Conservation (phyloP, 2,113 vertebrate genomes). For the Athene cunicularia region DNA sequence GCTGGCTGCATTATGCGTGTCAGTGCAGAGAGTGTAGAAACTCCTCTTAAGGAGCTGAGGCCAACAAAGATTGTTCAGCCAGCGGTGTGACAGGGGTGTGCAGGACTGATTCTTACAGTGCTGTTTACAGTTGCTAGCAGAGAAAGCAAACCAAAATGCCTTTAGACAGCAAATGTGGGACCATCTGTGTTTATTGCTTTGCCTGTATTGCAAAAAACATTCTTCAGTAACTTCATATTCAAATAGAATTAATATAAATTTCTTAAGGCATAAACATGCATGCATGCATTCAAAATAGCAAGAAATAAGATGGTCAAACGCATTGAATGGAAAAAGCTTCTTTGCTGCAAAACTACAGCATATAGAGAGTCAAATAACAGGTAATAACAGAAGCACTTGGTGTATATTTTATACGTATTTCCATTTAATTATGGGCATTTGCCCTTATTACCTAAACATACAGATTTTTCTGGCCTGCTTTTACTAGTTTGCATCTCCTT, state of each 20-base stretch:
- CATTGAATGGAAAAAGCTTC: background rate
- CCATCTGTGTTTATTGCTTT: background rate
- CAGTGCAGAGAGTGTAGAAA: background rate
- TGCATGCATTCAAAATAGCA: background rate
- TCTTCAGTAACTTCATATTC: background rate
- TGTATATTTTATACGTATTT: background rate
- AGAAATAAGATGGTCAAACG: background rate
- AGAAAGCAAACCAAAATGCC: background rate
- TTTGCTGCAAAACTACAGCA: background rate
- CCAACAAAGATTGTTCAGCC: background rate
- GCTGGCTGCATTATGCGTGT: background rate
- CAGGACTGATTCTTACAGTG: conserved; percentile 35
- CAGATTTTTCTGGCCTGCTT: background rate
- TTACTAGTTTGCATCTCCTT: background rate
- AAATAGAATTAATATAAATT: background rate
- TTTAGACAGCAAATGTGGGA: background rate
- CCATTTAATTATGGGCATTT: background rate
- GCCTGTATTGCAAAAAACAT: background rate
- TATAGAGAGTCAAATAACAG: background rate
- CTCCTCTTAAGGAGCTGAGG: background rate
- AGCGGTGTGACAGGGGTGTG: background rate
- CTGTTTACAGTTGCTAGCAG: background rate
- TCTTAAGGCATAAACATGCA: background rate
- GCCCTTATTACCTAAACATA: background rate
- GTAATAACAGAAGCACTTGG: background rate